Base-by-base conservation (phyloP, 23 tunicate species). In the Halocynthia aurantium region DNA sequence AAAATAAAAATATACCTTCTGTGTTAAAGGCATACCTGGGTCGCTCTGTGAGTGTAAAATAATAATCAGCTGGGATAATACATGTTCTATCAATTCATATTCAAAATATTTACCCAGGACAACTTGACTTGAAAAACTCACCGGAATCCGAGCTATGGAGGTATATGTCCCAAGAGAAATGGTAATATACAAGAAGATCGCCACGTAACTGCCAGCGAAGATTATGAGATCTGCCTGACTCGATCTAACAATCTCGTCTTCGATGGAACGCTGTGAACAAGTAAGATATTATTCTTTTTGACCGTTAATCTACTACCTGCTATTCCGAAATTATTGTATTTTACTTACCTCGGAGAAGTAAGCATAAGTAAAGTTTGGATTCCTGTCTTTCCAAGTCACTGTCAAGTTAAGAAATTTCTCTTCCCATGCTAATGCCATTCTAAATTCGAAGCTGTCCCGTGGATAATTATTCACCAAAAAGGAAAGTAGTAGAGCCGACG, bases 161-260 rank as follows among this genome's bases (percentile, higher is more conserved):
- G 99, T 62, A 78, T 96, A 96, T 11, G 87, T 89, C 17, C 99
- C 99, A 55, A 96, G 93, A 7, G 95, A 96, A 11, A 96, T 72
- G 17, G 96, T 83, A 75, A 96, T 96, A 89, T 96, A 96, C 7
- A 89, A 51, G 57, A 96, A 96, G 50, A 96, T 96, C 71, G 88
- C 99, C 61, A 89, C 52, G 79, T 96, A 96, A 58, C 96, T 85
- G 77, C 86, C 81, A 7, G 87, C 77, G 67, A 96, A 96, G 22
- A 96, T 88, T 10, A 82, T 56, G 40, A 96, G 10, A 71, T 96
- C 99, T 7, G 93, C 71, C 69, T 89, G 74, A 56, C 88, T 84
- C 7, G 95, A 82, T 62, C 91, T 57, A 40, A 58, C 89, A 51
- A 96, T 51, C 67, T 96, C 99, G 52, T 96, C 99, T 86, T 96